Percentiles rank a stretch among this genome's conserved stretches.
phyloP scores from a whole-genome alignment of 2,113 vertebrate genomes.

The Reinhardtius hippoglossoides region DNA sequence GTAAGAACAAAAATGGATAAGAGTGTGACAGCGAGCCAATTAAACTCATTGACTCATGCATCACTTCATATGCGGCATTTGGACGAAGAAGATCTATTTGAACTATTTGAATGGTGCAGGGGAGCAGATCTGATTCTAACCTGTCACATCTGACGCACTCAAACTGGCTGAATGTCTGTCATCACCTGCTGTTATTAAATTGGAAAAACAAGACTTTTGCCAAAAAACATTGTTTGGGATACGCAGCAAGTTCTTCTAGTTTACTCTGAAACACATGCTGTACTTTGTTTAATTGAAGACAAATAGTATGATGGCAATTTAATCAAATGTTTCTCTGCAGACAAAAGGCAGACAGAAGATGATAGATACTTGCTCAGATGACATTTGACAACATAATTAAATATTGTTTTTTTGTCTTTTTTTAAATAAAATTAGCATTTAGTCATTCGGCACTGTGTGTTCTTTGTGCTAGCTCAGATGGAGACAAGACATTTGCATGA shows the following conservation, averaged over 20 bases:
- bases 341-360: background rate
- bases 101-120: background rate
- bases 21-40: constrained; percentile 30
- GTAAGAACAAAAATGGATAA: constrained; percentile 13
- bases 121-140: constrained; percentile 1
- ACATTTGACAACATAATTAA: no score
- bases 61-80: constrained; percentile 47
- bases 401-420: no score
- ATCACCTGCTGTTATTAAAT: background rate
- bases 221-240: background rate
- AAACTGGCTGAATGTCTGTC: background rate
- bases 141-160: background rate
- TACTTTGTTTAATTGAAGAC: constrained; percentile 3
- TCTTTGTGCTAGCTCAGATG: no score
- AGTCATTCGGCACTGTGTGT: no score
- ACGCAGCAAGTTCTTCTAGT: no score
- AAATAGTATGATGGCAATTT: background rate
- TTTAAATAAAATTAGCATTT: no score
- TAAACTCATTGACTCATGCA: constrained; percentile 48
- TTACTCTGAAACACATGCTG: constrained; percentile 28
- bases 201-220: background rate
- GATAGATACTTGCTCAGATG: background rate
- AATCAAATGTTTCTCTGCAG: background rate
- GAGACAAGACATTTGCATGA: no score
- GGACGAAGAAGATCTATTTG: background rate